Evolutionary conservation across 2,113 vertebrate species (phyloP), one percentile per base, ranked within the genome.

Genomic region (Micronycteris hirsuta): DNA sequence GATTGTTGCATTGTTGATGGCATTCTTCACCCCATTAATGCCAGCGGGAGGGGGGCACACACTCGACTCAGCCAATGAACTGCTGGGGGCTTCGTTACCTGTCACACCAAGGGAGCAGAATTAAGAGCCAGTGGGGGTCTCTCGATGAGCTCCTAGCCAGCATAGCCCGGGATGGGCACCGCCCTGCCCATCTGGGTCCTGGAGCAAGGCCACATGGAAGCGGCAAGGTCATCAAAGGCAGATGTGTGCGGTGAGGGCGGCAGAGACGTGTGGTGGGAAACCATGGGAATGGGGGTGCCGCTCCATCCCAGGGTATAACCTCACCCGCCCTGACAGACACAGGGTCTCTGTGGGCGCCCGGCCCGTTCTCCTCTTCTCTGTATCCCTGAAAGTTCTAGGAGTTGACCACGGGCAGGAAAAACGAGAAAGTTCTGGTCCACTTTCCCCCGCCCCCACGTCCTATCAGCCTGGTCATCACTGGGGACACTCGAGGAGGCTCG

Each of bases 341-440:
- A 0, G n/a, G 49, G 33, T 43, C 31, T 52, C 77, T 5, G 1
- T 67, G 45, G 54, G 5, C 4, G 1, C 11, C 33, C 0, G 0
- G 33, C 3, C 73, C 56, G 13, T 41, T 4, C 8, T 7, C 54
- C 22, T 67, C 38, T 20, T 16, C 36, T 68, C 43, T 3, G 26
- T 54, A 1, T 13, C 16, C 71, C 52, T 12, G 26, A 49, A 73
- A 70, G 61, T 89, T 56, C 36, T 15, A 38, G 58, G 43, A 77
- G 11, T 15, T 36, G 58, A 3, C 13, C 1, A 2, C 1, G 28
- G 41, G 7, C 43, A 26, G 41, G 54, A 14, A 28, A 36, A 26
- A 9, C 4, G 1, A 47, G 68, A 31, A 63, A 68, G 7, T 68
- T 63, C 61, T 17, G 49, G 19, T 2, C 52, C 41, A 0, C 63